Evolutionary conservation across 2,797 vertebrate genomes (phyloP).

Genomic region (Decapterus maruadsi): DNA sequence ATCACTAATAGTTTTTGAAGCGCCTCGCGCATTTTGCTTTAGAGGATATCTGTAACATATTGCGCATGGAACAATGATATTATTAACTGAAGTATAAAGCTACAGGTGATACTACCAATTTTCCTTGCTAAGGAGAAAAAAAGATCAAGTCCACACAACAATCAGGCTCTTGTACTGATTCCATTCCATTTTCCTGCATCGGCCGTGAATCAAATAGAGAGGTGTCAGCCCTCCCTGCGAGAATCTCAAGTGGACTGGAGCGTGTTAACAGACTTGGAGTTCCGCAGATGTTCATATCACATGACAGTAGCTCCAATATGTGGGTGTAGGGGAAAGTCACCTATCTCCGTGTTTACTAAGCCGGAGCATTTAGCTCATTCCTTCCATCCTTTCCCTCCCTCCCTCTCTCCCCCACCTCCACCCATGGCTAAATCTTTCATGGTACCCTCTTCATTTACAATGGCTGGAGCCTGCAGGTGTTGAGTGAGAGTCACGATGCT

Average conservation of each 20-base stretch:
- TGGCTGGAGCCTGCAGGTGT: conserved; percentile 77
- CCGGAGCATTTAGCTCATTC: conserved; percentile 72
- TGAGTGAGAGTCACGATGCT: conserved; percentile 76
- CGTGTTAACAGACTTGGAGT: conserved; percentile 48
- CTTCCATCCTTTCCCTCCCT: conserved; percentile 54
- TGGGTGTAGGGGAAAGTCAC: conserved; percentile 21
- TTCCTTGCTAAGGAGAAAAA: not conserved
- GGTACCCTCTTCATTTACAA: conserved; percentile 74
- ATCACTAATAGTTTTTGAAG: not conserved
- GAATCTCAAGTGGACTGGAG: conserved; percentile 56
- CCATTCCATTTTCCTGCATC: not conserved
- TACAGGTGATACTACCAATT: not conserved
- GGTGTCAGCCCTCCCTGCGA: conserved; percentile 37
- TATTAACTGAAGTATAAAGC: not conserved
- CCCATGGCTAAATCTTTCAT: conserved; percentile 71
- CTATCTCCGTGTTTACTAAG: conserved; percentile 76
- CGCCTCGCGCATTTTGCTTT: not conserved
- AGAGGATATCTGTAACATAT: not conserved
- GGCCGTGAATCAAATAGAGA: conserved; percentile 22
- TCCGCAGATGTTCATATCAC: conserved; percentile 63
- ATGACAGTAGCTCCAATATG: conserved; percentile 64
- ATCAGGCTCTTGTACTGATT: not conserved
- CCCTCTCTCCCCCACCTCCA: too few relatives aligned
- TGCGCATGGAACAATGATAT: not conserved
- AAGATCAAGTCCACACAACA: not conserved